phyloP scores from a whole-genome alignment of 2,797 vertebrate species.

The Tinamus major region DNA sequence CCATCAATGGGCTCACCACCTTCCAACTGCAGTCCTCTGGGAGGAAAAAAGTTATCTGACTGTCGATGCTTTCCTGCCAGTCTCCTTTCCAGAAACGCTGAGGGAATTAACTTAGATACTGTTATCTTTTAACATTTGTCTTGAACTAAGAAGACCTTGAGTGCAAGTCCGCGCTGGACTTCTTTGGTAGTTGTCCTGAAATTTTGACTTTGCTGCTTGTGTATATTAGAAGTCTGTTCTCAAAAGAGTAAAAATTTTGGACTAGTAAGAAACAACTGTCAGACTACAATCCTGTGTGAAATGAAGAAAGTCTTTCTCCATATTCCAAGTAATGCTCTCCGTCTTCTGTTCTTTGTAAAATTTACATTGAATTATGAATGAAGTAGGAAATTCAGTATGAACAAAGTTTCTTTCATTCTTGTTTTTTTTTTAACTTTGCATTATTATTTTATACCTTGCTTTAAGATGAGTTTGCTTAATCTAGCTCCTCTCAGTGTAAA shows the following conservation, averaged over 20 bases:
- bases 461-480: background rate
- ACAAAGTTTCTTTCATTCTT: background rate
- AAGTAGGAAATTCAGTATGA: background rate
- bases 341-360: background rate
- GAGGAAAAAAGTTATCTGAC: background rate
- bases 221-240: background rate
- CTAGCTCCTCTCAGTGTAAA: background rate
- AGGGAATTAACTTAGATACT: background rate
- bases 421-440: background rate
- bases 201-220: background rate
- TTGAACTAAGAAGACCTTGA: background rate
- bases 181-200: background rate
- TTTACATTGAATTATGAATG: background rate
- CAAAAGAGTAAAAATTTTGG: background rate
- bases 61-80: background rate
- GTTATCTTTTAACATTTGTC: background rate
- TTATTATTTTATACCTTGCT: background rate
- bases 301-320: background rate
- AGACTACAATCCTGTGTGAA: background rate
- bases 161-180: background rate
- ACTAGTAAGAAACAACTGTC: background rate
- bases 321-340: background rate
- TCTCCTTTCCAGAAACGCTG: background rate
- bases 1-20: background rate
- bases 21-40: background rate